Base-by-base conservation (phyloP, 2,797 vertebrate genomes). In the Manis javanica region DNA sequence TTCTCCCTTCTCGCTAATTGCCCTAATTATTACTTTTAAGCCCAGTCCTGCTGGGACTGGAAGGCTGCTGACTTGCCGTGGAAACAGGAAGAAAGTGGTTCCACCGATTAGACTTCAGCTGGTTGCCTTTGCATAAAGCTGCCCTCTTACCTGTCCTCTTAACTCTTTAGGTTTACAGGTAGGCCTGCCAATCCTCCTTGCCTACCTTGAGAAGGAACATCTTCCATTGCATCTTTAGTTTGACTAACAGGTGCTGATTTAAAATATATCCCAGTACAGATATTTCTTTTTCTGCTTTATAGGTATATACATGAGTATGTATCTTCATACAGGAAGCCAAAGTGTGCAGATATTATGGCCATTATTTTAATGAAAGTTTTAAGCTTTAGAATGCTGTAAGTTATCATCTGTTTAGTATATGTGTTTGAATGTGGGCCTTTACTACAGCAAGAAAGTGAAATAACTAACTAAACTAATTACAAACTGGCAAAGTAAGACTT, bases 21-120 rank as follows among this genome's bases (percentile, higher is more conserved):
- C 89, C 86, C 91, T 92, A 75, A 10, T 97, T 94, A 82, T 66
- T 96, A 91, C 95, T 95, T 97, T 97, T 93, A 90, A 97, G 97
- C 95, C 94, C 71, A 91, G 66, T 90, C 94, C 97, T 90, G 93
- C 81, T 96, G 96, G 87, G 95, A 96, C 95, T 93, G 82, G 94
- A 96, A 97, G 94, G 97, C 90, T 37, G 90, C 79, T 92, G 93
- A 86, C 89, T 96, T 91, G 95, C 26, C 89, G 37, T 71, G 95
- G 94, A 97, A 91, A 86, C 49, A 94, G 83, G 96, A 95, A 90
- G 94, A 95, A 95, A 82, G 88, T 87, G 37, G 59, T 95, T 91
- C 84, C 66, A 18, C 91, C 34, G 19, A 34, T 77, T 83, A 83
- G 81, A 51, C 72, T 82, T 95, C 91, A 64, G 87, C 81, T 95